These are phyloP conservation scores for Carposina sasakii DNA, from an alignment of 1,140 invertebrate genomes.

Conservation along the genomic window DNA sequence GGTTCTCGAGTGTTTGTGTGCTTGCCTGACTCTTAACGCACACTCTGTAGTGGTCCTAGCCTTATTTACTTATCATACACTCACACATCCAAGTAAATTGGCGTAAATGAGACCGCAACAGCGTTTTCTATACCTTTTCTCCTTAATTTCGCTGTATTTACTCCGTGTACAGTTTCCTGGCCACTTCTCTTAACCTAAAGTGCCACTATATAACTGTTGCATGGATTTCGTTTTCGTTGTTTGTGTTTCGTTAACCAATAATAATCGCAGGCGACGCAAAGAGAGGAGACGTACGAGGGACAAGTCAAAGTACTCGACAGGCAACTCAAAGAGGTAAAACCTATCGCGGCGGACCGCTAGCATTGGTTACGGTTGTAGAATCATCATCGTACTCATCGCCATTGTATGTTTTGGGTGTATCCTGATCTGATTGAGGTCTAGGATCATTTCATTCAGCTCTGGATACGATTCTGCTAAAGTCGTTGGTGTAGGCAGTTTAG, in stretches of 20 bases:
- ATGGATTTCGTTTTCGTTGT: conserved; percentile 59
- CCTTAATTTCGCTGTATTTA: conserved; percentile 40
- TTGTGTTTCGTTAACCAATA: conserved; percentile 58
- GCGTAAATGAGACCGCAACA: too few species aligned
- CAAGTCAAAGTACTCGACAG: conserved; percentile 94
- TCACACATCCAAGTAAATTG: too few species aligned
- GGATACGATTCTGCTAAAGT: conserved; percentile 28
- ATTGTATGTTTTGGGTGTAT: conserved; percentile 37
- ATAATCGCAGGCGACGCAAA: conserved; percentile 89
- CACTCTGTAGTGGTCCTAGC: conserved; percentile 51
- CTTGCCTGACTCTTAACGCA: conserved; percentile 63
- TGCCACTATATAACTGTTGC: too few species aligned
- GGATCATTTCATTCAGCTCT: conserved; percentile 20
- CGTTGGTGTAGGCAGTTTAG: conserved; percentile 52
- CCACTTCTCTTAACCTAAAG: too few species aligned
- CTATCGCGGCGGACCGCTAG: conserved; percentile 37
- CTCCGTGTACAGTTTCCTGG: too few species aligned
- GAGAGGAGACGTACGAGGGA: conserved; percentile 96
- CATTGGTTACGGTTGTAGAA: conserved; percentile 56
- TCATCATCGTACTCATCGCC: conserved; percentile 49
- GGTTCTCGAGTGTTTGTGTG: conserved; percentile 54
- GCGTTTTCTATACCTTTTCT: too few species aligned
- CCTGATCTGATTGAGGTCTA: background rate
- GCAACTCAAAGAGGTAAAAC: conserved; percentile 93
- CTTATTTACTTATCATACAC: too few species aligned